Conservation (phyloP, 2,113 vertebrate species). For the Eupsittula cactorum region DNA sequence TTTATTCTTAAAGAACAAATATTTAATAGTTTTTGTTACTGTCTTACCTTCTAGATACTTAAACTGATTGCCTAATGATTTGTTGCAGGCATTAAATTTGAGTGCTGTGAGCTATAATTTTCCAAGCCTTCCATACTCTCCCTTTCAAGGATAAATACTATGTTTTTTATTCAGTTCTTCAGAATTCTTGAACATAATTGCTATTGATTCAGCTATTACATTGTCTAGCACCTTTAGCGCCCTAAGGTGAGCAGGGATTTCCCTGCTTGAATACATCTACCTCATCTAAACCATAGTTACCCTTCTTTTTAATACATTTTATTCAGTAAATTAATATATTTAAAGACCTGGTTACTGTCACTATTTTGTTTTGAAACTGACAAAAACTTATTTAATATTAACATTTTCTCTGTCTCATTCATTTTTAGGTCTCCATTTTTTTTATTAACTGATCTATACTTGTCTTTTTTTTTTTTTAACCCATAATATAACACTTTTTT, state of each 20-base stretch:
- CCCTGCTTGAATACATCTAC: not conserved
- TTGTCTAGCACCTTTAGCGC: not conserved
- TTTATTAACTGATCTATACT: not conserved
- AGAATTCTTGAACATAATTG: not conserved
- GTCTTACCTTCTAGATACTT: not conserved
- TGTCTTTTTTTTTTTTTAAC: not conserved
- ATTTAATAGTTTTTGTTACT: not conserved
- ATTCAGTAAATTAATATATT: not conserved
- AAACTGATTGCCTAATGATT: conserved; percentile 20
- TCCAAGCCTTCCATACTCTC: not conserved
- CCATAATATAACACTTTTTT: not conserved
- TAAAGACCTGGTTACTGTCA: not conserved
- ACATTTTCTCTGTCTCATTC: not conserved
- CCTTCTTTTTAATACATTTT: not conserved
- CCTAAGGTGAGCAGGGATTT: not conserved
- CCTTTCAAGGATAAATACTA: conserved; percentile 12
- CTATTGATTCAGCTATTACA: not conserved
- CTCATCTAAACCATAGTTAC: not conserved
- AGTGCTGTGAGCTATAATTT: conserved; percentile 2
- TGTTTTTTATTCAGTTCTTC: not conserved
- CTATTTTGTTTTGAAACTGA: not conserved
- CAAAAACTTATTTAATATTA: not conserved
- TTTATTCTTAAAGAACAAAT: not conserved
- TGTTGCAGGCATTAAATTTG: conserved; percentile 13
- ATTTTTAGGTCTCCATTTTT: not conserved